Base-by-base conservation (phyloP, 2,113 vertebrate species). In the Alexandromys fortis region DNA sequence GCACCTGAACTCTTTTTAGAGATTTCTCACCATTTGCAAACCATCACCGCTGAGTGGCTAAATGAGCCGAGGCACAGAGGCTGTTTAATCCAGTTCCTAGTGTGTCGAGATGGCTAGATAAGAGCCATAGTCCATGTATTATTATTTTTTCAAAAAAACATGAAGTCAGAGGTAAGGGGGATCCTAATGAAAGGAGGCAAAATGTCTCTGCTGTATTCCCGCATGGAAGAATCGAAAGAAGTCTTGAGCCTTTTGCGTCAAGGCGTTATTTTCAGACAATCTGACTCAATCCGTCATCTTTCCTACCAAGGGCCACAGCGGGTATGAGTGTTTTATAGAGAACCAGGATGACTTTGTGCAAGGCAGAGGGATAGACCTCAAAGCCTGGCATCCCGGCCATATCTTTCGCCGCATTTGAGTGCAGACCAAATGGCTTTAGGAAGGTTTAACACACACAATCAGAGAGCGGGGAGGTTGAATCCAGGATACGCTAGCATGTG, bases 391-490 rank as follows among this genome's bases (percentile, higher is more conserved):
- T 24, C 7, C 21, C 24, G 38, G 12, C 5, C 78, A 12, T 14
- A 1, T 24, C 22, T 35, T 33, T 28, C 6, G 24, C 1, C 1
- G 0, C 21, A 9, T 90, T 61, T 49, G 55, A 24, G 3, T 4
- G 5, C 6, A 22, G n/a, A 79, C 16, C n/a, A 19, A 1, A 14
- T 0, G 81, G 7, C 24, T 33, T 26, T 6, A 65, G 42, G 30
- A 17, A 75, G 24, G 16, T 0, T 19, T 7, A 17, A 17, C 0
- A 19, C 1, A 0, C 7, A 30, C 2, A 42, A 10, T n/a, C 52
- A 38, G 52, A 30, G 11, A 52, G 4, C 26, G 3, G 26, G 33
- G 42, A 81, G 1, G 2, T 7, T 16, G n/a, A 75, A 14, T 75
- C 55, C 16, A n/a, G n/a, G 35, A 35, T 86, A 33, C 6, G 22